Conservation (phyloP, 35 echinoderm and acorn worm species). For the Ophiothrix spiculata region DNA sequence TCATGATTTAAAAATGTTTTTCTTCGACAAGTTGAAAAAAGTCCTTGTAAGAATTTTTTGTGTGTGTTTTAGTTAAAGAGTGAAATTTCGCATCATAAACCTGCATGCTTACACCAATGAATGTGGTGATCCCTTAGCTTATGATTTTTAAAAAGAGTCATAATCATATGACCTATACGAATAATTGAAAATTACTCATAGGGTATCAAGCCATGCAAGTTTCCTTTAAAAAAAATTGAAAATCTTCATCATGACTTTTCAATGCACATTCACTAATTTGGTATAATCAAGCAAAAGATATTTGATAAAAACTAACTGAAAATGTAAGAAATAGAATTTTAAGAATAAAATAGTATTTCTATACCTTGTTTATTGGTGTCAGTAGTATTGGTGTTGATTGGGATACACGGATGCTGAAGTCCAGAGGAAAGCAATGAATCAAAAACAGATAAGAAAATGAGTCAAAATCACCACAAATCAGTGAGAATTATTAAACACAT, state of each 20-base stretch:
- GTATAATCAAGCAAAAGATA: not conserved
- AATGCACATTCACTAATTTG: not conserved
- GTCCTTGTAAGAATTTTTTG: too few relatives aligned
- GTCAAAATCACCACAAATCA: conserved; percentile 1
- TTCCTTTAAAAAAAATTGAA: not conserved
- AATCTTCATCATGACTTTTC: not conserved
- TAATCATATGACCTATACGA: not conserved
- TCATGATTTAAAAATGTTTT: too few relatives aligned
- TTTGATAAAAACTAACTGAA: not conserved
- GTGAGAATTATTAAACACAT: not conserved
- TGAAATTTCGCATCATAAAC: too few relatives aligned
- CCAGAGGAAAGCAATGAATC: not conserved
- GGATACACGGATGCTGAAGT: conserved; percentile 1
- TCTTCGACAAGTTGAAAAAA: too few relatives aligned
- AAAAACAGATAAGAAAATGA: not conserved
- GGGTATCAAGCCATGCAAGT: not conserved
- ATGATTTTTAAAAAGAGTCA: too few relatives aligned
- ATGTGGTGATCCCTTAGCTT: too few relatives aligned
- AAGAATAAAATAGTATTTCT: not conserved
- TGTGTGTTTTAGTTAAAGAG: too few relatives aligned
- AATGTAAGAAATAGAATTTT: not conserved
- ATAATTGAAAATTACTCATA: not conserved
- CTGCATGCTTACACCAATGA: too few relatives aligned
- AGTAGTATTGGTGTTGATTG: conserved; percentile 1
- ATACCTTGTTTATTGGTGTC: conserved; percentile 2